phyloP scores from a whole-genome alignment of 2,797 vertebrate species.

The Leptoclinus maculatus region DNA sequence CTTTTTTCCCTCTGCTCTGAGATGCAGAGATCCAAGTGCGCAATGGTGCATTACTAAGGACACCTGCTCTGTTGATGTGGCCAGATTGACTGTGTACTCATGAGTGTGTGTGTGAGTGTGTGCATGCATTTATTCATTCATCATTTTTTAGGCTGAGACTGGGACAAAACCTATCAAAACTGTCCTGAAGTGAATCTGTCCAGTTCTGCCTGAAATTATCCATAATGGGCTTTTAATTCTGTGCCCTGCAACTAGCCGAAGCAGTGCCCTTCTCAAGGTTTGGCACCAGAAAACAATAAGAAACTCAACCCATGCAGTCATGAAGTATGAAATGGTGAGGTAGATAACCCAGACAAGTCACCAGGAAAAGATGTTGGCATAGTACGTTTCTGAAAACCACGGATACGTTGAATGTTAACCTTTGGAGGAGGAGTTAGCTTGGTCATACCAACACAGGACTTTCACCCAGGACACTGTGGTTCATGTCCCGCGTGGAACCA shows the following conservation, averaged over 20 bases:
- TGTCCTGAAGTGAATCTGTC: constrained; percentile 60
- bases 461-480: not conserved
- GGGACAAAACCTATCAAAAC: constrained; percentile 65
- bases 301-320: constrained; percentile 8
- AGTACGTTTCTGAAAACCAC: not conserved
- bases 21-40: constrained; percentile 76
- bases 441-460: not conserved
- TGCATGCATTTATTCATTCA: constrained; percentile 62
- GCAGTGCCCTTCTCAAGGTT: constrained; percentile 44
- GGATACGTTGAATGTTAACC: not conserved
- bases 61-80: constrained; percentile 82
- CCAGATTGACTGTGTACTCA: constrained; percentile 66
- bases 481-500: not conserved
- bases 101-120: constrained; percentile 22
- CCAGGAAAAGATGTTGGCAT: not conserved
- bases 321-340: not conserved
- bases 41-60: constrained; percentile 81
- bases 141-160: constrained; percentile 65
- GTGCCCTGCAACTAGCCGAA: constrained; percentile 14
- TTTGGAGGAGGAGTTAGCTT: not conserved
- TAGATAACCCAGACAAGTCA: not conserved
- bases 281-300: constrained; percentile 4
- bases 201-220: constrained; percentile 53
- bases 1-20: constrained; percentile 62
- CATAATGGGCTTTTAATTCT: constrained; percentile 59